A percentile compares a stretch with the other conserved stretches of the same genome.
Conservation (phyloP, 2,888 invertebrate species). For the Oscheius myriophilus region DNA sequence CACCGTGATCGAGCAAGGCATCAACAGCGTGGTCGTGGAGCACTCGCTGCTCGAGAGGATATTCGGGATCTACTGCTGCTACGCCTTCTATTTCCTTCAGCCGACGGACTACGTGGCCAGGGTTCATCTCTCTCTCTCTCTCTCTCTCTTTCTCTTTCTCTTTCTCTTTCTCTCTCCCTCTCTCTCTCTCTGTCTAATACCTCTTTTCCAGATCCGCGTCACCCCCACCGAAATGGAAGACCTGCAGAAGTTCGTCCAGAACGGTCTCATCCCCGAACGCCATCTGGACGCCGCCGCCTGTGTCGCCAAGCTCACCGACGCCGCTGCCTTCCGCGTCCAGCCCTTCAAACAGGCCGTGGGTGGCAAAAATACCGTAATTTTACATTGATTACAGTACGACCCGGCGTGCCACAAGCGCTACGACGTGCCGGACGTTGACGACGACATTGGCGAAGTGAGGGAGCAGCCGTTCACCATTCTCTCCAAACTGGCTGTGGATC, state of each 20-base stretch:
- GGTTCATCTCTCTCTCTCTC: slow-evolving; percentile 21
- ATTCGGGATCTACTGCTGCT: slow-evolving; percentile 50
- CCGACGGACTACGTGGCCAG: slow-evolving; percentile 44
- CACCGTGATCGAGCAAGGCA: too few species aligned
- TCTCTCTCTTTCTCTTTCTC: too few species aligned
- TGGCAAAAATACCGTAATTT: background rate
- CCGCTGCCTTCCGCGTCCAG: slow-evolving; percentile 38
- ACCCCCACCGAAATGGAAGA: slow-evolving; percentile 36
- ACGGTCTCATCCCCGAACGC: slow-evolving; percentile 14
- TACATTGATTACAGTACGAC: slow-evolving; percentile 36
- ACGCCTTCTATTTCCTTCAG: slow-evolving; percentile 48
- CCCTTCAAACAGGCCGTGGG: slow-evolving; percentile 35
- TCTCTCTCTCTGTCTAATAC: too few species aligned
- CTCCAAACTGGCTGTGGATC: slow-evolving; percentile 13
- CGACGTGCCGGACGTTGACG: slow-evolving; percentile 28
- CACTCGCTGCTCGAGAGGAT: slow-evolving; percentile 36
- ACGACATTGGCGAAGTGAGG: background rate
- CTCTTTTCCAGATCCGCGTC: slow-evolving; percentile 42
- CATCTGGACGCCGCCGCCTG: slow-evolving; percentile 37
- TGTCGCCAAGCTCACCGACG: slow-evolving; percentile 35
- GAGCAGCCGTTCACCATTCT: slow-evolving; percentile 4
- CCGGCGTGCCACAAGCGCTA: slow-evolving; percentile 32
- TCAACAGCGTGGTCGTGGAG: too few species aligned
- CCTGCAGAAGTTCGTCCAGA: slow-evolving; percentile 29
- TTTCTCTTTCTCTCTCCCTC: too few species aligned